These are phyloP conservation scores for Cartodere bifasciata DNA, from an alignment of 2,888 invertebrate species.

Conservation along the genomic window DNA sequence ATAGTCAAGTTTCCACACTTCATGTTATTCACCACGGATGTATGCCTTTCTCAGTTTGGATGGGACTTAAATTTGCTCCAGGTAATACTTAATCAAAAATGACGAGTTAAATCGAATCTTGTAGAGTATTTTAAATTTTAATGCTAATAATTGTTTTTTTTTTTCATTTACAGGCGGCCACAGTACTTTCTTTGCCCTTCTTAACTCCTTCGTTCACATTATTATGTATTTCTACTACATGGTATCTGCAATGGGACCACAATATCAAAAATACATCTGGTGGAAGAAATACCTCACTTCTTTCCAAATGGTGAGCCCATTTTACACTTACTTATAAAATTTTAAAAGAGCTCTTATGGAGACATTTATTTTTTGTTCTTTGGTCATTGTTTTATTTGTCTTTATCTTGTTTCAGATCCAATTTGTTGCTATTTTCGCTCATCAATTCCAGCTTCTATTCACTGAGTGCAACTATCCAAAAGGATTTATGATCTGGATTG, in stretches of 20 bases:
- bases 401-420: conserved; percentile 53
- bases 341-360: too few species aligned
- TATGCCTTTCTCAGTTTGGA: conserved; percentile 91
- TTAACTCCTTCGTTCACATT: conserved; percentile 92
- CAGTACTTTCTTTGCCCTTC: conserved; percentile 88
- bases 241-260: conserved; percentile 87
- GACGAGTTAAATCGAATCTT: neutral
- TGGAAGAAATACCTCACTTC: conserved; percentile 95
- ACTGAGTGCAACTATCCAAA: conserved; percentile 85
- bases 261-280: conserved; percentile 89
- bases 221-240: conserved; percentile 97
- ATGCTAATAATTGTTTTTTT: neutral
- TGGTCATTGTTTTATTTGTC: neutral
- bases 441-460: conserved; percentile 84
- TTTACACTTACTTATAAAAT: too few species aligned
- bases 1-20: conserved; percentile 77
- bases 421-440: conserved; percentile 82
- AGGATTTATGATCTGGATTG: conserved; percentile 88
- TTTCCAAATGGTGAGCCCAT: conserved; percentile 74
- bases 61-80: conserved; percentile 90
- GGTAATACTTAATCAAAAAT: conserved; percentile 39
- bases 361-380: too few species aligned
- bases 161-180: conserved; percentile 63
- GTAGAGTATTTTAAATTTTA: neutral
- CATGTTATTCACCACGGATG: conserved; percentile 93